Percentiles rank a stretch among this genome's conserved stretches.
phyloP scores from a whole-genome alignment of 2,888 invertebrate genomes.

The Parnassius mnemosyne region DNA sequence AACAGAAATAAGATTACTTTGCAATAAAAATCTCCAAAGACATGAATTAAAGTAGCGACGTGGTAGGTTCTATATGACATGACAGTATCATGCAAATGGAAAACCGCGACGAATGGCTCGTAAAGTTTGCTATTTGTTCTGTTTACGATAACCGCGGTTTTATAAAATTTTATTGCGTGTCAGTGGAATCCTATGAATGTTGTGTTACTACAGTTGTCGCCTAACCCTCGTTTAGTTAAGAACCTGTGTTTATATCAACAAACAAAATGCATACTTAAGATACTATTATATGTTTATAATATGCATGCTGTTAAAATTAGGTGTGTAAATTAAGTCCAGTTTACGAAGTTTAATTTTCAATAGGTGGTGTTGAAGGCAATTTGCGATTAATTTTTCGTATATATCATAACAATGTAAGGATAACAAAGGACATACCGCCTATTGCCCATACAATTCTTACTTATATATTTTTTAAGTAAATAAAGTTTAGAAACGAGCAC shows the following conservation, averaged over 20 bases:
- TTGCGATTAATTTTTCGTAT: too few relatives aligned
- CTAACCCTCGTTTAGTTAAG: slow-evolving; percentile 26
- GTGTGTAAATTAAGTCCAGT: too few relatives aligned
- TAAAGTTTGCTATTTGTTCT: slow-evolving; percentile 75
- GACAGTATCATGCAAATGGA: slow-evolving; percentile 71
- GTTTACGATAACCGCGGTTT: slow-evolving; percentile 76
- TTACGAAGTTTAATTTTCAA: too few relatives aligned
- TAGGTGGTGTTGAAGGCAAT: too few relatives aligned
- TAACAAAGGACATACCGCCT: too few relatives aligned
- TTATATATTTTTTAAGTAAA: too few relatives aligned
- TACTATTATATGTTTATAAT: not conserved
- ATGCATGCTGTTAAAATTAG: not conserved
- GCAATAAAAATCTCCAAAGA: too few relatives aligned
- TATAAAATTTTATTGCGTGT: slow-evolving; percentile 68
- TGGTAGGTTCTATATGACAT: slow-evolving; percentile 48
- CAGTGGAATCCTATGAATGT: slow-evolving; percentile 48
- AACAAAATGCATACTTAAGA: not conserved
- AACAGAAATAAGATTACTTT: too few relatives aligned
- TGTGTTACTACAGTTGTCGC: slow-evolving; percentile 38
- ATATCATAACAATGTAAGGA: too few relatives aligned
- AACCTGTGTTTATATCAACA: slow-evolving; percentile 12
- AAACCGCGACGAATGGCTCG: slow-evolving; percentile 70
- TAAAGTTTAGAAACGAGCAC: too few relatives aligned
- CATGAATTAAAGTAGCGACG: slow-evolving; percentile 23
- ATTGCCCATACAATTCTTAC: too few relatives aligned